Percentiles rank a stretch among this genome's conserved stretches.
These are phyloP conservation scores for Apis mellifera DNA, from an alignment of 1,140 invertebrate genomes.

Conservation along the genomic window DNA sequence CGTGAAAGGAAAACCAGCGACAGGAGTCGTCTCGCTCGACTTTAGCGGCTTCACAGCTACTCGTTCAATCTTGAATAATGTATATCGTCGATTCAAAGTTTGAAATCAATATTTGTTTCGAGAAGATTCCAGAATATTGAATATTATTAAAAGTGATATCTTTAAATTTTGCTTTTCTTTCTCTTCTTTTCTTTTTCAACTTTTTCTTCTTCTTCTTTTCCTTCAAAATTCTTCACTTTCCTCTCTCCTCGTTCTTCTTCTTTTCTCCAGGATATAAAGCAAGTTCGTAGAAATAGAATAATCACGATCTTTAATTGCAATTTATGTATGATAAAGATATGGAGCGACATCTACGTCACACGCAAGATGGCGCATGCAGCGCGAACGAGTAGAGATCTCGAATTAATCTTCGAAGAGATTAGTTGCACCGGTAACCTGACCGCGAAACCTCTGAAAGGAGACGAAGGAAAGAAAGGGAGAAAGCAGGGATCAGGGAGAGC, in stretches of 20 bases:
- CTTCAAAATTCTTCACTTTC: no score
- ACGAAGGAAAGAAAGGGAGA: constrained; percentile 15
- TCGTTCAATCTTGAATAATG: not conserved
- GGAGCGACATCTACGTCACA: constrained; percentile 48
- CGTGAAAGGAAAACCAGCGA: constrained; percentile 38
- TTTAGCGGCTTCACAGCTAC: not conserved
- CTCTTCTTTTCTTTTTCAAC: no score
- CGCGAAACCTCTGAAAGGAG: constrained; percentile 57
- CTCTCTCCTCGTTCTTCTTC: no score
- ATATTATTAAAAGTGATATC: no score
- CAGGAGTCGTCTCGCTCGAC: constrained; percentile 7
- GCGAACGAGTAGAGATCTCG: constrained; percentile 63
- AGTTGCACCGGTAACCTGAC: constrained; percentile 76
- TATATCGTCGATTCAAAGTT: not conserved
- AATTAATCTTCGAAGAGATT: constrained; percentile 75
- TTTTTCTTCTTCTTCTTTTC: no score
- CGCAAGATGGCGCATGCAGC: constrained; percentile 36
- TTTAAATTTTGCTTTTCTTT: no score
- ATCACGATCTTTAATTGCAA: constrained; percentile 48
- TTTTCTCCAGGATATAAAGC: no score
- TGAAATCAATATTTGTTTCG: no score
- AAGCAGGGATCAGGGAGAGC: constrained; percentile 1
- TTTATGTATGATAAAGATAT: constrained; percentile 67
- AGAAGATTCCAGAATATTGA: no score
- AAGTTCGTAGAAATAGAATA: no score